Evolutionary conservation across 2,888 invertebrate genomes (phyloP).

Genomic region (Schizotus pectinicornis): DNA sequence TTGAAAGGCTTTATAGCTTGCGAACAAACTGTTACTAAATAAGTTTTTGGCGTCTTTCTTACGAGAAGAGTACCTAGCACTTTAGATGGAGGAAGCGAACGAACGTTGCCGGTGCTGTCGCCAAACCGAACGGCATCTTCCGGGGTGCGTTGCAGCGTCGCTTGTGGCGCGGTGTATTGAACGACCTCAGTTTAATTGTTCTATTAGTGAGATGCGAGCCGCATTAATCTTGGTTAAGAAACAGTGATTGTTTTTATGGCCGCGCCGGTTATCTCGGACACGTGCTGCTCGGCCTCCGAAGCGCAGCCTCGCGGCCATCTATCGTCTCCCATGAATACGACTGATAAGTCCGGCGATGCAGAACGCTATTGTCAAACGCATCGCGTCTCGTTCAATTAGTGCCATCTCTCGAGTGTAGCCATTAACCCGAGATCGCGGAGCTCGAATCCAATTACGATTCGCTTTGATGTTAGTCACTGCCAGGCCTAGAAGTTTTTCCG

Average conservation of each 20-base stretch:
- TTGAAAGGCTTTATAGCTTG: too few species aligned
- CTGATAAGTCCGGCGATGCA: not conserved
- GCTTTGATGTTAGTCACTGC: too few species aligned
- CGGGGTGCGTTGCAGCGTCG: too few species aligned
- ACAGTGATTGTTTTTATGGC: constrained; percentile 9
- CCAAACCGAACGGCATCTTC: too few species aligned
- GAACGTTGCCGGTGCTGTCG: too few species aligned
- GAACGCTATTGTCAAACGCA: constrained; percentile 6
- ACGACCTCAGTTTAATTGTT: constrained; percentile 18
- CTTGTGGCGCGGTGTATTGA: constrained; percentile 12
- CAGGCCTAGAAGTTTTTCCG: too few species aligned
- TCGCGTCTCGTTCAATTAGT: not conserved
- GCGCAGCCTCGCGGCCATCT: constrained; percentile 15
- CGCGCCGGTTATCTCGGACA: constrained; percentile 1
- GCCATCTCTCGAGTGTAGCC: constrained; percentile 11
- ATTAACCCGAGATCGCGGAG: too few species aligned
- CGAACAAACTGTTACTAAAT: too few species aligned
- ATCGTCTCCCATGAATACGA: not conserved
- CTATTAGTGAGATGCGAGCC: constrained; percentile 11
- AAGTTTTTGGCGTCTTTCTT: too few species aligned
- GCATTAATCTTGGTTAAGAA: constrained; percentile 19
- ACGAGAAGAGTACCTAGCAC: too few species aligned
- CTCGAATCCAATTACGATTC: too few species aligned
- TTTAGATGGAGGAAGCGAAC: too few species aligned
- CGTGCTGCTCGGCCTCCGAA: constrained; percentile 2